Evolutionary conservation across 2,113 vertebrate species (phyloP).

Genomic region (Aldabrachelys gigantea): DNA sequence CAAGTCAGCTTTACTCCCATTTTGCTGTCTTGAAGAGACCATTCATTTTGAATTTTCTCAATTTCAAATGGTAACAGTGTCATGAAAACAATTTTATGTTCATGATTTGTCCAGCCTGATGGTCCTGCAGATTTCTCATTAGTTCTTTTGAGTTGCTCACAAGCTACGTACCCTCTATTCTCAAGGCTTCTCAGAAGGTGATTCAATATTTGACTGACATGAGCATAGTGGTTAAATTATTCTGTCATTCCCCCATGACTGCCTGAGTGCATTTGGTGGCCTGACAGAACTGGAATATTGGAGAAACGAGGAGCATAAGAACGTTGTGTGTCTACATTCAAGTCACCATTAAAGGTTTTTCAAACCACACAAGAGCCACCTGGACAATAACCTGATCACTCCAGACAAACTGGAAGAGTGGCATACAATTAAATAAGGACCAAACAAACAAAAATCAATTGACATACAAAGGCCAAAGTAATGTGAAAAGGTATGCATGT

Average conservation of each 20-base stretch:
- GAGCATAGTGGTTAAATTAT: not conserved
- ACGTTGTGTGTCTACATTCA: not conserved
- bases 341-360: constrained; percentile 1
- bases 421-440: not conserved
- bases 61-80: not conserved
- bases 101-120: not conserved
- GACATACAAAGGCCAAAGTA: not conserved
- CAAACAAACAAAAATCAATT: not conserved
- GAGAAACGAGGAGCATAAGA: not conserved
- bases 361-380: not conserved
- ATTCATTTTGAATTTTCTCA: not conserved
- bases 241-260: not conserved
- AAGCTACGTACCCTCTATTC: not conserved
- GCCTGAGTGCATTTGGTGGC: not conserved
- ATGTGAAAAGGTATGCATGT: constrained; percentile 29
- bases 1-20: not conserved
- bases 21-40: not conserved
- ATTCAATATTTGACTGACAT: not conserved
- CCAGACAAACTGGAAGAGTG: constrained; percentile 8
- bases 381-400: not conserved
- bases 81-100: not conserved
- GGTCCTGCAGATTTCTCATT: not conserved
- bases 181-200: not conserved
- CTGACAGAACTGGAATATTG: not conserved
- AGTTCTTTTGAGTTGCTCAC: not conserved